Conservation (phyloP, 2,797 vertebrate genomes). For the Cyprinodon diabolis region DNA sequence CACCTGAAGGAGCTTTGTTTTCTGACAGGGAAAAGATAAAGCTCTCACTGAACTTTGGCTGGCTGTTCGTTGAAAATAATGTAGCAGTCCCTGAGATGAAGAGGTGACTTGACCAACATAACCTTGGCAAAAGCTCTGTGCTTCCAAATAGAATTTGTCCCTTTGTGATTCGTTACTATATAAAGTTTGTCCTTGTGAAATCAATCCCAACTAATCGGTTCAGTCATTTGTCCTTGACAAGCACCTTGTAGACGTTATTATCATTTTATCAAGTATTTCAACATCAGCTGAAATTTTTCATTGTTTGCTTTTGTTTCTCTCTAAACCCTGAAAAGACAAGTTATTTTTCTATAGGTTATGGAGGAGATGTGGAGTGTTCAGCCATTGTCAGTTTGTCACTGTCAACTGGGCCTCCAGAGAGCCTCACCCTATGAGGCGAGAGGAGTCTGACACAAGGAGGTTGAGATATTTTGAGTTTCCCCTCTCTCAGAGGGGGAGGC, state of each 20-base stretch:
- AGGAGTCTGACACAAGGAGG: constrained; percentile 66
- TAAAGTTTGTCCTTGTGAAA: neutral
- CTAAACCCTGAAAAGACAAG: constrained; percentile 16
- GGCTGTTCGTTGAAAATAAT: neutral
- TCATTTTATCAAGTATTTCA: constrained; percentile 21
- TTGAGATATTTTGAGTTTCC: constrained; percentile 55
- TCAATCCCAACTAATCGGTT: neutral
- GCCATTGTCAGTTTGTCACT: constrained; percentile 72
- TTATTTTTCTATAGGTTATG: constrained; percentile 35
- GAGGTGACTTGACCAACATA: neutral
- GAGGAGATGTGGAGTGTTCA: constrained; percentile 62
- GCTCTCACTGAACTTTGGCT: neutral
- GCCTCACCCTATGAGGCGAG: constrained; percentile 27
- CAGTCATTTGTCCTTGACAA: constrained; percentile 13
- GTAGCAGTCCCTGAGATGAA: neutral
- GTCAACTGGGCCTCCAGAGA: constrained; percentile 61
- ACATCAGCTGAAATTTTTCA: constrained; percentile 30
- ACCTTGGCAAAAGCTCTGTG: neutral
- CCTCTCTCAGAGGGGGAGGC: constrained; percentile 52
- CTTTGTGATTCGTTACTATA: neutral
- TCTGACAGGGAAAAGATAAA: neutral
- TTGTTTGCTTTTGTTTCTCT: constrained; percentile 17
- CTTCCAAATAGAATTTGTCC: neutral
- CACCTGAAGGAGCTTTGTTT: neutral
- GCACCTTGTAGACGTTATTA: neutral